Conservation (phyloP, 2,888 invertebrate species). For the Catocala fraxini region DNA sequence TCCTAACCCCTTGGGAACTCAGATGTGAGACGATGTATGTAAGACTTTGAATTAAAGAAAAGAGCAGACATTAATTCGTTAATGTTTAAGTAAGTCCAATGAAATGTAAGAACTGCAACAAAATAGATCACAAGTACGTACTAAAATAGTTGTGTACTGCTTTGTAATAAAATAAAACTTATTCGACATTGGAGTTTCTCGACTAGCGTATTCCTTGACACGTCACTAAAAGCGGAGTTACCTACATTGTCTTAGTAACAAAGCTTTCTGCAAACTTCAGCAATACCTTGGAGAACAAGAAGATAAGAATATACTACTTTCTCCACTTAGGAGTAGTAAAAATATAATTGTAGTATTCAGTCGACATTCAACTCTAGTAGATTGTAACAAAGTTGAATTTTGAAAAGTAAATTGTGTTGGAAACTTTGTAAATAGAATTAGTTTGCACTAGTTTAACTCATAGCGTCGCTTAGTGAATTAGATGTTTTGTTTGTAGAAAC, state of each 20-base stretch:
- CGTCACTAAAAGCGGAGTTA: conserved; percentile 31
- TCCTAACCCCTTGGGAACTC: no score
- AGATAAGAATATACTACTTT: conserved; percentile 47
- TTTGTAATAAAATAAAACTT: not conserved
- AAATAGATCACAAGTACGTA: no score
- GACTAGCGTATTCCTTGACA: conserved; percentile 20
- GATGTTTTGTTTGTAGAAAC: not conserved
- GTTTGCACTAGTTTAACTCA: conserved; percentile 1
- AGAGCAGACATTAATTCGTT: no score
- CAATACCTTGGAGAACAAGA: conserved; percentile 35
- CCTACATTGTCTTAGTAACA: conserved; percentile 41
- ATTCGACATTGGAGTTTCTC: conserved; percentile 6
- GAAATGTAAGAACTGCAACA: no score
- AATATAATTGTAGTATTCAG: conserved; percentile 42
- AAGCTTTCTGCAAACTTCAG: conserved; percentile 45
- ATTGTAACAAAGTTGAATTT: conserved; percentile 32
- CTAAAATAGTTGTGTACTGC: not conserved
- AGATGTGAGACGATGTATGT: no score
- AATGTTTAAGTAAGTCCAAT: no score
- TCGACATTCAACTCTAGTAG: conserved; percentile 25
- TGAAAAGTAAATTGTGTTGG: not conserved
- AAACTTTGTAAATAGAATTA: conserved; percentile 26
- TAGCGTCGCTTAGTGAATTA: conserved; percentile 13
- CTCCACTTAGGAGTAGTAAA: conserved; percentile 38
- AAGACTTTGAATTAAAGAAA: no score